Base-by-base conservation (phyloP, 1,140 invertebrate genomes). In the Brachionus rubens region DNA sequence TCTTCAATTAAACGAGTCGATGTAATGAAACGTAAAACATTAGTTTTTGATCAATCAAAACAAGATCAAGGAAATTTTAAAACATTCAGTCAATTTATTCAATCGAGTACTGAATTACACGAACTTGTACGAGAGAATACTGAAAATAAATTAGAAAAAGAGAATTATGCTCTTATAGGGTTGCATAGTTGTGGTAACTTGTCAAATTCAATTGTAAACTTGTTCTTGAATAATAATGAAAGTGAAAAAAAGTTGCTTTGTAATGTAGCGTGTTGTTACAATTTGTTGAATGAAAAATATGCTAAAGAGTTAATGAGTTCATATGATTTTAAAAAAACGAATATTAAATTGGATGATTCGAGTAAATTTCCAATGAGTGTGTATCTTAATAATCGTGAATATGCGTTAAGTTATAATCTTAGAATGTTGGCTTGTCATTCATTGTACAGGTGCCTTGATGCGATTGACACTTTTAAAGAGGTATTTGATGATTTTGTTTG, bases 381-480 rank as follows among this genome's bases (percentile, higher is more conserved):
- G 7, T 87, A 86, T 83, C 83, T 91, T 26, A 87, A 80, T 80
- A 79, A 87, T 77, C 81, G 83, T 77, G 75, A 81, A 52, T 87
- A 88, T 78, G 79, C 79, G 12, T 83, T 92, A n/a, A 90, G 91
- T 0, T 87, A 90, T 76, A 92, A 91, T 82, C 89, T 90, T 4
- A 87, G 91, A 77, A 93, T 92, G 91, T 82, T 93, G 43, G 90
- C 91, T 5, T 88, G 91, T 7, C 91, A 93, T 80, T 89, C 90
- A 0, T 81, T 90, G 4, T 88, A 90, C 65, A 86, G 91, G 77
- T 88, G 68, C 3, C 21, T 86, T n/a, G 78, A 83, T 46, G 82
- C 86, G 47, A 86, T 85, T 77, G 84, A 89, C 78, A 81, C 48
- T 54, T 72, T 50, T 50, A 54, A 72, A 21, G 68, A 72, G 30